Percentiles rank a stretch among this genome's conserved stretches.
Conservation (phyloP, 1,140 invertebrate genomes). For the Trichonephila inaurata region DNA sequence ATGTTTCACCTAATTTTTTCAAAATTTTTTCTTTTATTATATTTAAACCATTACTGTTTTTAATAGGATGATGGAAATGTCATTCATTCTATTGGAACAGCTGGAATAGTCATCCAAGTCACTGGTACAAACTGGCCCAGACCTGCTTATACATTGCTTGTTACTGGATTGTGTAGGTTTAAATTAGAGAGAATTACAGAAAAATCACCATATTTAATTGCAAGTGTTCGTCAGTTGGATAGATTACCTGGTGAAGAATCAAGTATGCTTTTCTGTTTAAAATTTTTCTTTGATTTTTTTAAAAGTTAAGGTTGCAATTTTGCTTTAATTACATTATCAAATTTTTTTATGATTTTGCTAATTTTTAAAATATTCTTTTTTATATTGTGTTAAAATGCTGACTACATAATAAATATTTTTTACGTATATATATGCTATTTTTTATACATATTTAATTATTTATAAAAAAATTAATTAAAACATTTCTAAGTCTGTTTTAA, state of each 20-base stretch:
- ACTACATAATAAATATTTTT: too few species aligned
- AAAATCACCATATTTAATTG: conserved; percentile 83
- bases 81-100: conserved; percentile 82
- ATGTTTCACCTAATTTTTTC: too few species aligned
- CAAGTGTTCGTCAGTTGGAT: conserved; percentile 82
- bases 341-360: too few species aligned
- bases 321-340: too few species aligned
- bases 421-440: too few species aligned
- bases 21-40: neutral
- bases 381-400: too few species aligned
- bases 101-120: conserved; percentile 83
- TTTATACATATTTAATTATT: too few species aligned
- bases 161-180: conserved; percentile 83
- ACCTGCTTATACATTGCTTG: conserved; percentile 82
- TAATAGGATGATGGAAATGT: conserved; percentile 72
- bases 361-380: too few species aligned
- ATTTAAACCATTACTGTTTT: neutral
- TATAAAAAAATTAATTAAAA: too few species aligned
- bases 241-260: conserved; percentile 80
- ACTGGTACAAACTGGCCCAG: conserved; percentile 83
- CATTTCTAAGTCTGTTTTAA: too few species aligned
- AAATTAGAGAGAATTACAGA: conserved; percentile 81
- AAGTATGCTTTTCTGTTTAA: conserved; percentile 70
- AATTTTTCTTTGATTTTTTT: neutral
- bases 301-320: too few species aligned